Evolutionary conservation across 2,797 vertebrate species (phyloP), one percentile per base, ranked within the genome.

Genomic region (Protonibea diacanthus): DNA sequence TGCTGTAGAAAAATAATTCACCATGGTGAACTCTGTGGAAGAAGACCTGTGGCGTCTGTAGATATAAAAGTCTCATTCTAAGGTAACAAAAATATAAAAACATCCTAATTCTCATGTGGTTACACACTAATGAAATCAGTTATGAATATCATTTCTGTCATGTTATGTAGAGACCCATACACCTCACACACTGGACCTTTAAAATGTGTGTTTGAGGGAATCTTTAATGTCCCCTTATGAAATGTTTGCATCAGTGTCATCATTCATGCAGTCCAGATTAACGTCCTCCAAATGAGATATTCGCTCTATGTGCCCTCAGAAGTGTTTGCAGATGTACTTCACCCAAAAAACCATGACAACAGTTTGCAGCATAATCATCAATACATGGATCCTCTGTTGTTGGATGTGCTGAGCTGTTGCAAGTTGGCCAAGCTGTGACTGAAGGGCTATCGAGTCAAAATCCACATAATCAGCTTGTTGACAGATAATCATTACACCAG

Each of bases 351-450:
- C 45, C 42, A 62, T 48, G 48, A 62, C 65, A 71, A 61, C 23
- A n/a, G 40, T 60, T 69, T 40, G 29, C 77, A 89, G 76, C 72
- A 77, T 82, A 55, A 71, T n/a, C 55, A 76, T 83, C 58, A 18
- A 78, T 78, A 74, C 57, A 76, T 60, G 27, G 60, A 74, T 77
- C 40, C 33, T 55, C 29, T 81, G 10, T 69, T 79, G 60, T 81
- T 55, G 59, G 52, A 83, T 60, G 49, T 81, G 83, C 76, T 81
- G 72, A 84, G 45, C 25, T 58, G 23, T 74, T 8, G 13, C 55
- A 62, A 55, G 59, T 62, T 5, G 14, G n/a, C 60, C 38, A 72
- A 74, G 38, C 71, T 73, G 55, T 74, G 69, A 78, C 48, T 71
- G 27, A 78, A 74, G 23, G 33, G 51, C 80, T 69, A 20, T 71